phyloP scores from a whole-genome alignment of 2,888 invertebrate genomes.

The Tenthredo livida region DNA sequence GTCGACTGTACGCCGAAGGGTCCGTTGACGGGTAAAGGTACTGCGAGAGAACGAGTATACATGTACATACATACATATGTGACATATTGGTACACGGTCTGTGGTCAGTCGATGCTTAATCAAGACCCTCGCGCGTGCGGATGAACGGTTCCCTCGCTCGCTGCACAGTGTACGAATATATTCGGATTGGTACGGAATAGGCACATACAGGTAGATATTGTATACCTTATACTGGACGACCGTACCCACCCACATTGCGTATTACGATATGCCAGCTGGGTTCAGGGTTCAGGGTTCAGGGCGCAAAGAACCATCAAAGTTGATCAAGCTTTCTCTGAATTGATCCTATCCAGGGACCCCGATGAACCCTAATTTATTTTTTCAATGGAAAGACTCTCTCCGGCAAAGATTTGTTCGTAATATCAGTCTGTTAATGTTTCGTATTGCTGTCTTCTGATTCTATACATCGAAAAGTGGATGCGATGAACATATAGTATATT shows the following conservation, averaged over 20 bases:
- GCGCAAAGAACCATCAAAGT: neutral
- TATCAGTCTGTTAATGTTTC: neutral
- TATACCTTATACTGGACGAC: neutral
- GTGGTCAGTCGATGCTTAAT: slow-evolving; percentile 66
- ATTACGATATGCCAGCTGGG: neutral
- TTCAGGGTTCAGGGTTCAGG: neutral
- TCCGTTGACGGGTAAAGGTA: neutral
- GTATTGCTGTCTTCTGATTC: too few relatives aligned
- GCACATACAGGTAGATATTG: neutral
- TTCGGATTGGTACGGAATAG: neutral
- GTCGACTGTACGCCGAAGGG: slow-evolving; percentile 41
- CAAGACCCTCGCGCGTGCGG: slow-evolving; percentile 58
- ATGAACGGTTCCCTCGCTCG: slow-evolving; percentile 1
- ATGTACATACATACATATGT: slow-evolving; percentile 49
- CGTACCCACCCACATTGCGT: neutral
- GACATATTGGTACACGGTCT: slow-evolving; percentile 66
- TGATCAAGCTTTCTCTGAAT: slow-evolving; percentile 1
- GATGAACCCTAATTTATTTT: neutral
- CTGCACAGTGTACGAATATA: neutral
- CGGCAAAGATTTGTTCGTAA: neutral
- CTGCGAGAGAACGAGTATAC: slow-evolving; percentile 4
- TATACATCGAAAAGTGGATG: too few relatives aligned
- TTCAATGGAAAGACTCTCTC: neutral
- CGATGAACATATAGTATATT: too few relatives aligned
- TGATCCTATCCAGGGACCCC: neutral